These are phyloP conservation scores for Esperia sulphurella DNA, from an alignment of 2,888 invertebrate species.

Conservation along the genomic window DNA sequence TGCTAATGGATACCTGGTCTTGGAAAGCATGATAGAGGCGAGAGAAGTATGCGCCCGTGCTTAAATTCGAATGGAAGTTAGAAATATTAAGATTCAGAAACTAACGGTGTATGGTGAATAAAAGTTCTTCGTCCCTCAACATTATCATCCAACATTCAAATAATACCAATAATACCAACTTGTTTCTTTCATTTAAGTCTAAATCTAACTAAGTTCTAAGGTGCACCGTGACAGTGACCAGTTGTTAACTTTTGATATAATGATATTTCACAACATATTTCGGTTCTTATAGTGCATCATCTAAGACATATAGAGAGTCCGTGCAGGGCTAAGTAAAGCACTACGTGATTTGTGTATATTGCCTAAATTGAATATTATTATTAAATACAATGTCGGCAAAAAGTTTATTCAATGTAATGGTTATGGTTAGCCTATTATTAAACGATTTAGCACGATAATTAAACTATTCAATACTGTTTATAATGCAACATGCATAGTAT, in stretches of 20 bases:
- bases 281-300: conserved; percentile 28
- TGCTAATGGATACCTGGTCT: conserved; percentile 11
- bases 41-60: not conserved
- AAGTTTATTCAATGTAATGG: conserved; percentile 19
- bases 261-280: not conserved
- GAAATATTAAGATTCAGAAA: conserved; percentile 10
- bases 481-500: conserved; percentile 17
- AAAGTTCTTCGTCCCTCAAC: conserved; percentile 48
- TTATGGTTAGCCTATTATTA: conserved; percentile 33
- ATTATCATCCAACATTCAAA: conserved; percentile 77
- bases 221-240: conserved; percentile 35
- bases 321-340: conserved; percentile 56
- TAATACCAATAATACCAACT: conserved; percentile 6
- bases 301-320: conserved; percentile 36
- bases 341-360: conserved; percentile 42
- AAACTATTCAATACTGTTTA: conserved; percentile 22
- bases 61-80: not conserved
- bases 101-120: conserved; percentile 10
- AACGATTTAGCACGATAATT: conserved; percentile 17
- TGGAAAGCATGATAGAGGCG: conserved; percentile 27
- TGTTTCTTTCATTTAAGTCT: conserved; percentile 16
- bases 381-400: conserved; percentile 22
- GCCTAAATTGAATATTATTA: conserved; percentile 23
- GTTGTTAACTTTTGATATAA: conserved; percentile 7
- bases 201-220: conserved; percentile 32